These are phyloP conservation scores for Trachythela sp. DNA, from an alignment of 64 coral and sea anemone genomes.

Conservation along the genomic window DNA sequence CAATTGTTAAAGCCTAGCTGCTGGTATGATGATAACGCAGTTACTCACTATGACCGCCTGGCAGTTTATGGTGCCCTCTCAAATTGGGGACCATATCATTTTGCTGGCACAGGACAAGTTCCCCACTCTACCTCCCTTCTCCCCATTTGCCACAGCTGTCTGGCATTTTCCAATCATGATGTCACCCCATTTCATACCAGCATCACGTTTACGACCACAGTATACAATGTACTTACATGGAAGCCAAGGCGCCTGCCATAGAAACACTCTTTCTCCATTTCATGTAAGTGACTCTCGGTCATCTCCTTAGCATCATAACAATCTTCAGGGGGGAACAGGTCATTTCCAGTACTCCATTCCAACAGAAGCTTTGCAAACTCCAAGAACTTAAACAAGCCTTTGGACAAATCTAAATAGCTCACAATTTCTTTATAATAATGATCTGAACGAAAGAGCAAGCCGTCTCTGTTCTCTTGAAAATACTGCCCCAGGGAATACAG, in stretches of 20 bases:
- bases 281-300: slow-evolving; percentile 58
- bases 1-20: too few species aligned
- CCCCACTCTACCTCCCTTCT: too few species aligned
- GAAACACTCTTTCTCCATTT: slow-evolving; percentile 88
- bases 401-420: slow-evolving; percentile 61
- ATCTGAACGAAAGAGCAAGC: slow-evolving; percentile 87
- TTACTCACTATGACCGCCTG: too few species aligned
- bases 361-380: slow-evolving; percentile 62
- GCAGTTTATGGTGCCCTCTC: too few species aligned
- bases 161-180: too few species aligned
- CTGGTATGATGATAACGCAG: too few species aligned
- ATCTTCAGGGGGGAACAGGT: slow-evolving; percentile 64
- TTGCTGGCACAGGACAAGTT: too few species aligned
- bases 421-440: slow-evolving; percentile 86
- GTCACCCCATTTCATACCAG: too few species aligned
- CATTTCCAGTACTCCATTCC: slow-evolving; percentile 40
- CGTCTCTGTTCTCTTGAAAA: slow-evolving; percentile 69
- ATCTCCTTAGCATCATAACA: slow-evolving; percentile 67
- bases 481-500: slow-evolving; percentile 68
- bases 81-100: too few species aligned
- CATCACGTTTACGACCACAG: too few species aligned
- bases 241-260: slow-evolving; percentile 88
- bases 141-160: too few species aligned
- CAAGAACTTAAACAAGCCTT: slow-evolving; percentile 60
- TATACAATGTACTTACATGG: too few species aligned